Evolutionary conservation across 1,140 invertebrate species (phyloP).

Genomic region (Drosophila dunni): DNA sequence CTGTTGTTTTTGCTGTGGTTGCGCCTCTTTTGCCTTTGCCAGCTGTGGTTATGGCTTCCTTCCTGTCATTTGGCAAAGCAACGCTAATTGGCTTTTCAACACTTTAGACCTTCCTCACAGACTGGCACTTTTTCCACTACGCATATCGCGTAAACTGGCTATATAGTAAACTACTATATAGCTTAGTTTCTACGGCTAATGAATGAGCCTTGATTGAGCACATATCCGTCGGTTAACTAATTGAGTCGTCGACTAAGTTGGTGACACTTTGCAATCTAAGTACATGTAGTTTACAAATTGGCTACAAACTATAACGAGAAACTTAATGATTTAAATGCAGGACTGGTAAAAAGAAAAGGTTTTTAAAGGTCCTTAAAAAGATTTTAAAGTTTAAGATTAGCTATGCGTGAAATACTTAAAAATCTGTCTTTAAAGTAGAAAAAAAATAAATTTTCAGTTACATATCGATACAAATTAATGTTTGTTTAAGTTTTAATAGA

Average conservation of each 20-base stretch:
- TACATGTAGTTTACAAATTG: slow-evolving; percentile 47
- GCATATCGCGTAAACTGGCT: slow-evolving; percentile 7
- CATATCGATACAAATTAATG: too few relatives aligned
- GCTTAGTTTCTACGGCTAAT: slow-evolving; percentile 37
- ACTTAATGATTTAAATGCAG: neutral
- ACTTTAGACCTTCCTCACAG: slow-evolving; percentile 69
- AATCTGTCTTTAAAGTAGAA: too few relatives aligned
- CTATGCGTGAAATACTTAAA: too few relatives aligned
- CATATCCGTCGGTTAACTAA: slow-evolving; percentile 79
- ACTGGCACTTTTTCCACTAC: slow-evolving; percentile 7
- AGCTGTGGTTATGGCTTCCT: slow-evolving; percentile 73
- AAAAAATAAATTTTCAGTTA: too few relatives aligned
- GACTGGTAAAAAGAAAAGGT: neutral
- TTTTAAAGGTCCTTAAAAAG: too few relatives aligned
- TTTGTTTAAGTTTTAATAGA: neutral
- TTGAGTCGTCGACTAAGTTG: slow-evolving; percentile 77
- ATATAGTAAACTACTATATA: slow-evolving; percentile 11
- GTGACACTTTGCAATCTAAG: slow-evolving; percentile 54
- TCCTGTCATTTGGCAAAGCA: slow-evolving; percentile 60
- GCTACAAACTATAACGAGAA: slow-evolving; percentile 14
- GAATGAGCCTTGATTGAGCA: slow-evolving; percentile 69
- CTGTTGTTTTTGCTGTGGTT: slow-evolving; percentile 21
- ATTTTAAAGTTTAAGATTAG: too few relatives aligned
- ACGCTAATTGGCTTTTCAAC: slow-evolving; percentile 82
- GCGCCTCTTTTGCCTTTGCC: slow-evolving; percentile 1